Percentiles rank a stretch among this genome's conserved stretches.
phyloP scores from a whole-genome alignment of 2,113 vertebrate species.

The Paradisaea rubra region DNA sequence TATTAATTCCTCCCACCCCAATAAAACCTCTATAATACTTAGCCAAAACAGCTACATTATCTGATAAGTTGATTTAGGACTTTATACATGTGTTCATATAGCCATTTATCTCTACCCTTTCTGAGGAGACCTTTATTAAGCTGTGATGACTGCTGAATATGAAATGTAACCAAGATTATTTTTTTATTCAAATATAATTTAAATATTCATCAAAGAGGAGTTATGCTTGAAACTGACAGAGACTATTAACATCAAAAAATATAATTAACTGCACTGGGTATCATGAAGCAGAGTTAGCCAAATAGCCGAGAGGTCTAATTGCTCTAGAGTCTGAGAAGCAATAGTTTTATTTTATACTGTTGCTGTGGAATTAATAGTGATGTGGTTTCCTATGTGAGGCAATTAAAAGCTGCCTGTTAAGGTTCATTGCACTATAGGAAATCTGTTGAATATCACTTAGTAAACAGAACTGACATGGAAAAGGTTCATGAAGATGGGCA shows the following conservation, averaged over 20 bases:
- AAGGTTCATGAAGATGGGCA: slow-evolving; percentile 53
- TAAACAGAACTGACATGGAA: slow-evolving; percentile 71
- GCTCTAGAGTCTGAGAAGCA: slow-evolving; percentile 73
- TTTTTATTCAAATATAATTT: slow-evolving; percentile 87
- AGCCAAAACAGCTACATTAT: slow-evolving; percentile 52
- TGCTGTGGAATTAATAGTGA: slow-evolving; percentile 79
- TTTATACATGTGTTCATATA: slow-evolving; percentile 61
- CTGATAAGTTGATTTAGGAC: slow-evolving; percentile 62
- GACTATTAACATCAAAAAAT: slow-evolving; percentile 83
- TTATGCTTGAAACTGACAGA: slow-evolving; percentile 82
- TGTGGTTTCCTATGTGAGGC: slow-evolving; percentile 74
- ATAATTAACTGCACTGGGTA: slow-evolving; percentile 82
- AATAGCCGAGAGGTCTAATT: slow-evolving; percentile 79
- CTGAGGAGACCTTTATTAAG: slow-evolving; percentile 76
- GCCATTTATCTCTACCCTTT: slow-evolving; percentile 69
- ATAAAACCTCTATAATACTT: slow-evolving; percentile 13
- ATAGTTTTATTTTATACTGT: slow-evolving; percentile 70
- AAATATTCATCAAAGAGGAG: slow-evolving; percentile 86
- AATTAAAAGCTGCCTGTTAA: slow-evolving; percentile 76
- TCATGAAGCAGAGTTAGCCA: slow-evolving; percentile 80
- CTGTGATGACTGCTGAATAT: slow-evolving; percentile 77
- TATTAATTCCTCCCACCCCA: slow-evolving; percentile 18
- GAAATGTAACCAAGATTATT: slow-evolving; percentile 83
- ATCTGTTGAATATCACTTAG: slow-evolving; percentile 72
- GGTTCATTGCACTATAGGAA: slow-evolving; percentile 74